Conservation (phyloP, 2,797 vertebrate genomes). For the Zalophus californianus region DNA sequence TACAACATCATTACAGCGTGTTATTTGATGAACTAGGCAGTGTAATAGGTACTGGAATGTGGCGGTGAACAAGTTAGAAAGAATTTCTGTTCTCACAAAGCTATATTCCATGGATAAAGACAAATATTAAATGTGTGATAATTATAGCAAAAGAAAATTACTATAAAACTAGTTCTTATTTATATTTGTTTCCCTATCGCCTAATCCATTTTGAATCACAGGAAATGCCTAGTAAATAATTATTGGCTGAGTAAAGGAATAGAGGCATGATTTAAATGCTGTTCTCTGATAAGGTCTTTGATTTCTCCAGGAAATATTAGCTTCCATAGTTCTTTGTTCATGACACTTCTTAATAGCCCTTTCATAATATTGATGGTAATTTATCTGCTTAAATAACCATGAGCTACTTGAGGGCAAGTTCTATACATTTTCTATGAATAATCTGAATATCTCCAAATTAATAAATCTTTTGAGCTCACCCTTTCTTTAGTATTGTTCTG, state of each 20-base stretch:
- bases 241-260: neutral
- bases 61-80: neutral
- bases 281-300: neutral
- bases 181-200: neutral
- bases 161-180: neutral
- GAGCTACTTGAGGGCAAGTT: neutral
- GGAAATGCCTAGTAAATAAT: neutral
- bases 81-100: neutral
- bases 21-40: neutral
- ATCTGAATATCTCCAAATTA: neutral
- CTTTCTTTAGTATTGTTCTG: neutral
- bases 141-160: neutral
- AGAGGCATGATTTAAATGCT: neutral
- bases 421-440: neutral
- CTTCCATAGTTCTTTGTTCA: neutral
- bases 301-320: neutral
- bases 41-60: neutral
- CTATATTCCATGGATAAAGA: neutral
- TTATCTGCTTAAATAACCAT: neutral
- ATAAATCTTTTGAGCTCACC: neutral
- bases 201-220: neutral
- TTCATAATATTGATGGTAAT: neutral
- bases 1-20: neutral
- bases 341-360: neutral
- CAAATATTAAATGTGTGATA: neutral